These are phyloP conservation scores for Tachysurus vachellii DNA, from an alignment of 2,113 vertebrate species.

Conservation along the genomic window DNA sequence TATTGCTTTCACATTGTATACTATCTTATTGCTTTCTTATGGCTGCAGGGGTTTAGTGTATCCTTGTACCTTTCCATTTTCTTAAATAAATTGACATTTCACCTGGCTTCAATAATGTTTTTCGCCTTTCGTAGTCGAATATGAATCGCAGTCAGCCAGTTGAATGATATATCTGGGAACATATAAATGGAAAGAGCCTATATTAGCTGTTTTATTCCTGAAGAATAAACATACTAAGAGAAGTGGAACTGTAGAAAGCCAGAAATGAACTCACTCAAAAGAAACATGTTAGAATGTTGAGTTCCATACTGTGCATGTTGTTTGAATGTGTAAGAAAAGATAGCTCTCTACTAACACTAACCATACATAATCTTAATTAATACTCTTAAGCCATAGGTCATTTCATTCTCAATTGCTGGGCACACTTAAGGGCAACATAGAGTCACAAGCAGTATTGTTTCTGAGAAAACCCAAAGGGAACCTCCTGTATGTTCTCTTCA, in stretches of 20 bases:
- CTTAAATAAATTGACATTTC: not conserved
- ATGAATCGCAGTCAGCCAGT: not conserved
- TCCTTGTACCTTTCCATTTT: not conserved
- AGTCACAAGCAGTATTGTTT: too few species aligned
- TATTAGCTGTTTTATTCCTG: not conserved
- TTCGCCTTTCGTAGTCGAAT: not conserved
- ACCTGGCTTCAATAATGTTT: not conserved
- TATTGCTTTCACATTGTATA: not conserved
- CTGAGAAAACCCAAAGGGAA: not conserved
- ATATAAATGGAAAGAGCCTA: not conserved
- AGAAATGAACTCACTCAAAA: not conserved
- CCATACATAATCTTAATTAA: too few species aligned
- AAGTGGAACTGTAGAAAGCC: not conserved
- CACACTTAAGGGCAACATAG: not conserved
- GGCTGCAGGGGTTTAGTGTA: not conserved
- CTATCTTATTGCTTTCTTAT: not conserved
- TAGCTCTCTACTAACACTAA: too few species aligned
- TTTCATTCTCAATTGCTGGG: not conserved
- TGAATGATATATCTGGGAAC: not conserved
- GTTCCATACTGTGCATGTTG: too few species aligned
- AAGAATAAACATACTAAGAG: not conserved
- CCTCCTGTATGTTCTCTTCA: too few species aligned
- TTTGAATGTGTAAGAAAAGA: not conserved
- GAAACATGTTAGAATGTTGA: too few species aligned
- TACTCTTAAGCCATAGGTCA: too few species aligned